Base-by-base conservation (phyloP, 2,113 vertebrate genomes). In the Anolis carolinensis region DNA sequence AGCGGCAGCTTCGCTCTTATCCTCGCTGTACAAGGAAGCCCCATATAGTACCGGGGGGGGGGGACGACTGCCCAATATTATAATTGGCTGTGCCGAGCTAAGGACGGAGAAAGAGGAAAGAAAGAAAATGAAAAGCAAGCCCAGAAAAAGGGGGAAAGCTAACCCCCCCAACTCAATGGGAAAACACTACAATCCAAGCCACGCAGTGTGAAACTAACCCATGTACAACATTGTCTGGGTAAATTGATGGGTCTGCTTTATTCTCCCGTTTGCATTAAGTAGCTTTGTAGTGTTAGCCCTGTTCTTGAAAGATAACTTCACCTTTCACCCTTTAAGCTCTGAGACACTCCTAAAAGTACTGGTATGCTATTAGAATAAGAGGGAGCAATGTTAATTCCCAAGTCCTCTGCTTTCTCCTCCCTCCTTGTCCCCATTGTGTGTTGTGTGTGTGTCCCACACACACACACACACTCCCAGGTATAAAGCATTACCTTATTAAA, bases 221-320 rank as follows among this genome's bases (percentile, higher is more conserved):
- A 65, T 68, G 84, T 87, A 92, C 92, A 93, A 89, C 89, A 16
- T 44, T 81, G 92, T 89, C 91, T 34, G 2, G 92, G 86, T 92
- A 82, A 94, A 91, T 71, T 92, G 7, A 0, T 3, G 4, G 91
- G 76, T 90, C 90, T 52, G 68, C 59, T 90, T 93, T 94, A 94
- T 93, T 94, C 91, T 13, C 83, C 59, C 1, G 76, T 89, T 85
- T 9, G 65, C 79, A 34, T 92, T 90, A 89, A 90, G 90, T 68
- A 83, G 93, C 93, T 92, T 91, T 91, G 93, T 77, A 88, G 86
- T 21, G 86, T 90, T 91, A 94, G 88, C 21, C 77, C 93, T 95
- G 93, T 85, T 91, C 91, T 84, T 65, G 90, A 89, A 93, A 93
- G 94, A 94, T 95, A 92, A 93, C 85, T 92, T 92, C 93, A 92